These are phyloP conservation scores for Dasypus novemcinctus DNA, from an alignment of 2,113 vertebrate species.

Conservation along the genomic window DNA sequence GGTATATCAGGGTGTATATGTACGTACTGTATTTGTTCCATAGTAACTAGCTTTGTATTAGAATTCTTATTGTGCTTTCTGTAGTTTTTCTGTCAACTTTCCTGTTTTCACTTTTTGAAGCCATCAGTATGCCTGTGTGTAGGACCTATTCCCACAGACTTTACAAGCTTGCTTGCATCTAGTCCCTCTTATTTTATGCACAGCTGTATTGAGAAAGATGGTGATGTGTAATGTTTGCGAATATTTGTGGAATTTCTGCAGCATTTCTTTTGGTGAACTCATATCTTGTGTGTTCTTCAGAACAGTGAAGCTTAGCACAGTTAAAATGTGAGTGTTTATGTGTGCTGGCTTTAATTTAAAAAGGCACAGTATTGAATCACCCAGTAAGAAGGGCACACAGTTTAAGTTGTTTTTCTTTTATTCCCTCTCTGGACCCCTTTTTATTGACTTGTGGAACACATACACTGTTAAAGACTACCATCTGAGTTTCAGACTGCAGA, in stretches of 20 bases:
- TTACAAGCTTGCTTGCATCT: background rate
- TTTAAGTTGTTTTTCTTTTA: background rate
- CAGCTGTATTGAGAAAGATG: background rate
- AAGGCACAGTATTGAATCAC: background rate
- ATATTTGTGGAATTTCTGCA: conserved; percentile 1
- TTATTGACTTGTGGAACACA: background rate
- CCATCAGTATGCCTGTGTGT: background rate
- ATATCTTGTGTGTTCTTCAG: background rate
- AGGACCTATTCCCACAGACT: background rate
- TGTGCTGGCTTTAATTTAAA: background rate
- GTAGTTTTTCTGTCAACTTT: background rate
- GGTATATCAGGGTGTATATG: background rate
- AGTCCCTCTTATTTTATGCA: background rate
- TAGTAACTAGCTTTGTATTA: background rate
- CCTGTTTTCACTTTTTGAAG: background rate
- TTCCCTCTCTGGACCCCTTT: background rate
- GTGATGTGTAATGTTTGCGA: background rate
- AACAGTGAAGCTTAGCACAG: background rate
- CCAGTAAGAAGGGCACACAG: background rate
- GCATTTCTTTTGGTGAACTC: conserved; percentile 31
- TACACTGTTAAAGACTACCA: background rate
- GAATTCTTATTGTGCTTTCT: conserved; percentile 1
- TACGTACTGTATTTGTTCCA: background rate
- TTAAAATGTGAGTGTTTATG: background rate
- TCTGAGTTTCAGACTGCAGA: background rate